Base-by-base conservation (phyloP, 2,888 invertebrate species). In the Mallateleia sp. region DNA sequence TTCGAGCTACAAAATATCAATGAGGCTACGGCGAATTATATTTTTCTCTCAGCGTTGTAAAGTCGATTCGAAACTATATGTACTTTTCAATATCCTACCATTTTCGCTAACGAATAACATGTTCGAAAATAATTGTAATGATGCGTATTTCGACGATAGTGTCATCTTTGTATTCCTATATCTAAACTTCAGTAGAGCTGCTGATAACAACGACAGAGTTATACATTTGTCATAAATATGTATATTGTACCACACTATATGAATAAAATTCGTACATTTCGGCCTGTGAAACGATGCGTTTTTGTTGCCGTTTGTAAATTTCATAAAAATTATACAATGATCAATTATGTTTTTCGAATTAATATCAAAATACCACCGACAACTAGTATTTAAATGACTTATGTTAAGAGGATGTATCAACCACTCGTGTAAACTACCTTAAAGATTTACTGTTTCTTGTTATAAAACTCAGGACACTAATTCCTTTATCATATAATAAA, bases 31-130 rank as follows among this genome's bases (percentile, higher is more conserved):
- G 28, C 1, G 24, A 75, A 52, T 69, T 45, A 77, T 64, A 38
- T 24, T 69, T 82, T 83, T 83, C 77, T 83, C 71, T 83, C 83
- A 83, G 77, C 77, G 83, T 50, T 77, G 34, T 56, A 69, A 69
- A 56, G 28, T 83, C 24, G 42, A 77, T 56, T 60, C 50, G 71
- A 77, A 77, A 56, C 62, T 72, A 75, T 69, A 62, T 58, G n/a
- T 38, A 25, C 15, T 22, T 32, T 67, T 58, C 15, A 38, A 11
- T 34, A 20, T 75, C 18, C 22, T 60, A 67, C 38, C 2, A 66
- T 74, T 15, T 47, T 66, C 11, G 9, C 28, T 64, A 78, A 47
- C 24, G 20, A 45, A 38, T 25, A 66, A 56, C 50, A 20, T 34
- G 38, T 18, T 60, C 18, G 54, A 50, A 69, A 71, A 67, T 58